Evolutionary conservation across 2,797 vertebrate species (phyloP).

Genomic region (Notolepis coatsorum): DNA sequence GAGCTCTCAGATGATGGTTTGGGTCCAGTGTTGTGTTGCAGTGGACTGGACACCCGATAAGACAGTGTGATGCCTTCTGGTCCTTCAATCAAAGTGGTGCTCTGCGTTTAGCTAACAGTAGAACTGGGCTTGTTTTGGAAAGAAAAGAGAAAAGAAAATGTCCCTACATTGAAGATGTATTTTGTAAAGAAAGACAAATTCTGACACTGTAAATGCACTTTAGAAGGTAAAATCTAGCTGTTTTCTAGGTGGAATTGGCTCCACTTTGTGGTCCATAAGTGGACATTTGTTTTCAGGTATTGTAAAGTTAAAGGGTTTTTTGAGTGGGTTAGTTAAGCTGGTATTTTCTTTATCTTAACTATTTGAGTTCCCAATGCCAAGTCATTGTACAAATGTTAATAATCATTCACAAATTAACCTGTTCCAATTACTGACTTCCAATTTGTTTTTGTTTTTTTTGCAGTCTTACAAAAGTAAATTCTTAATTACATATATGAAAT

Average conservation of each 20-base stretch:
- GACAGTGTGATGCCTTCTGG: conserved; percentile 65
- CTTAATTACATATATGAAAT: conserved; percentile 91
- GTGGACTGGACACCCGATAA: conserved; percentile 57
- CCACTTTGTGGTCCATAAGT: conserved; percentile 53
- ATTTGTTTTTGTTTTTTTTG: conserved; percentile 66
- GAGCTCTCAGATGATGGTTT: conserved; percentile 8
- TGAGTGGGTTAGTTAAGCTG: conserved; percentile 67
- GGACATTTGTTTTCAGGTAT: conserved; percentile 70
- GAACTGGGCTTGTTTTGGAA: conserved; percentile 25
- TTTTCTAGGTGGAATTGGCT: conserved; percentile 70
- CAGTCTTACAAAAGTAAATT: conserved; percentile 63
- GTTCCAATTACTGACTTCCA: conserved; percentile 65
- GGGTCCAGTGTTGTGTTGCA: no score
- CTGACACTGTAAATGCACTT: conserved; percentile 89
- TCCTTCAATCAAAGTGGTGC: conserved; percentile 70
- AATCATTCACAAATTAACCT: conserved; percentile 80
- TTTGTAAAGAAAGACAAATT: conserved; percentile 74
- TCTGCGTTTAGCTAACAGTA: conserved; percentile 53
- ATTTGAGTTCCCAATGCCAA: conserved; percentile 78
- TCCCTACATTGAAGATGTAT: conserved; percentile 54
- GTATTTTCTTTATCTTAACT: conserved; percentile 61
- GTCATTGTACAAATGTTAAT: conserved; percentile 79
- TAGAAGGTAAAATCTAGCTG: conserved; percentile 78
- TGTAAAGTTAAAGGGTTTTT: conserved; percentile 67
- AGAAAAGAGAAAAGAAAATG: conserved; percentile 23